Evolutionary conservation across 2,797 vertebrate genomes (phyloP), one percentile per base, ranked within the genome.

Genomic region (Philypnodon macrostomus): DNA sequence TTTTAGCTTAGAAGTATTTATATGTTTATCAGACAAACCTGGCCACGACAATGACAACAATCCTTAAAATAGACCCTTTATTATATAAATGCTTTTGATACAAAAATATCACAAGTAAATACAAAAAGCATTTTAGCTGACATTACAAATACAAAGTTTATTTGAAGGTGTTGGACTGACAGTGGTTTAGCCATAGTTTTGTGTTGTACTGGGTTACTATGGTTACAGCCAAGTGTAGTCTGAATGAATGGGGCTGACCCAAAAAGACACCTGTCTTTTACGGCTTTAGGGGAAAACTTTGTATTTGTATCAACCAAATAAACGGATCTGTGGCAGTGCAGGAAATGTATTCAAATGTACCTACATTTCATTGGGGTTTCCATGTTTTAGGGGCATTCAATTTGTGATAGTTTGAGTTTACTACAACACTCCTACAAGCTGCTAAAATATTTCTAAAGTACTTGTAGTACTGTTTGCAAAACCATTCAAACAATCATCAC

Each of bases 41-140:
- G 27, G 12, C 10, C 11, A 39, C 11, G 8, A 41, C 5, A 14
- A 27, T 27, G 31, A 35, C 31, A 3, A 9, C 19, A 1, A 72
- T 89, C 79, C 62, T 86, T 89, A 90, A 91, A 91, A 91, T 90
- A 90, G 62, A 90, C 84, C 78, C 85, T 91, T 91, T 90, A 91
- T 89, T 91, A 87, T 88, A 89, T 88, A 90, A 90, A 87, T 85
- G 86, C 65, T 85, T 88, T 84, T 85, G 73, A 86, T 91, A 89
- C 72, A 90, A 89, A 88, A 89, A 84, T 75, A 63, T 86, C 81
- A 81, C 63, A 75, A 77, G 75, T 85, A 76, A 82, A 79, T 81
- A 83, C 64, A 85, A 61, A 79, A 85, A 83, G 79, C 75, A 85
- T 85, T 77, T n/a, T 82, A 80, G 75, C 62, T 70, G 49, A 78